Conservation (phyloP, 2,888 invertebrate species). For the Altica lythri region DNA sequence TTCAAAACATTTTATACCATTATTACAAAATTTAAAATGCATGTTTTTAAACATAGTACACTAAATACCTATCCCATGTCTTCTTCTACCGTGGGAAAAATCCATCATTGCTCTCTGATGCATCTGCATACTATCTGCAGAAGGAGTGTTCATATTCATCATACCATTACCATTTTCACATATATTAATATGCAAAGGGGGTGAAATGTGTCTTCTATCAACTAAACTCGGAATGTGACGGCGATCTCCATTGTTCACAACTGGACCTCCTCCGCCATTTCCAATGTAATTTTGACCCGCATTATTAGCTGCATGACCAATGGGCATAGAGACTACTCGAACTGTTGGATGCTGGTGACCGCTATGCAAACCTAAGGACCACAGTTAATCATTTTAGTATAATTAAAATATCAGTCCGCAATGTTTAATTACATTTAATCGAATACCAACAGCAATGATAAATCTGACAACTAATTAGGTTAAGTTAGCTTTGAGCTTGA, state of each 20-base stretch:
- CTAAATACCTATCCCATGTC: conserved; percentile 52
- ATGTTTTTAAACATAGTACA: not conserved
- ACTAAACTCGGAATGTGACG: conserved; percentile 48
- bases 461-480: too few relatives aligned
- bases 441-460: too few relatives aligned
- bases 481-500: too few relatives aligned
- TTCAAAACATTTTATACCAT: not conserved
- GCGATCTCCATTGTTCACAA: conserved; percentile 45
- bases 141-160: conserved; percentile 42
- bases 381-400: too few relatives aligned
- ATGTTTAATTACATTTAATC: too few relatives aligned
- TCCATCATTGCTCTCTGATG: conserved; percentile 53
- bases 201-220: conserved; percentile 58
- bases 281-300: conserved; percentile 28
- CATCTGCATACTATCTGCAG: conserved; percentile 49
- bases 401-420: too few relatives aligned
- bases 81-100: conserved; percentile 53
- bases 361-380: conserved; percentile 10
- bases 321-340: conserved; percentile 21
- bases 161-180: conserved; percentile 55
- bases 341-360: conserved; percentile 37
- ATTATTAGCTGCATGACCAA: conserved; percentile 40
- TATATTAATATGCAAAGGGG: conserved; percentile 62
- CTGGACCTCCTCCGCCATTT: conserved; percentile 33
- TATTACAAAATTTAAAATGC: not conserved